Conservation (phyloP, 2,888 invertebrate genomes). For the Elaeidobius kamerunicus region DNA sequence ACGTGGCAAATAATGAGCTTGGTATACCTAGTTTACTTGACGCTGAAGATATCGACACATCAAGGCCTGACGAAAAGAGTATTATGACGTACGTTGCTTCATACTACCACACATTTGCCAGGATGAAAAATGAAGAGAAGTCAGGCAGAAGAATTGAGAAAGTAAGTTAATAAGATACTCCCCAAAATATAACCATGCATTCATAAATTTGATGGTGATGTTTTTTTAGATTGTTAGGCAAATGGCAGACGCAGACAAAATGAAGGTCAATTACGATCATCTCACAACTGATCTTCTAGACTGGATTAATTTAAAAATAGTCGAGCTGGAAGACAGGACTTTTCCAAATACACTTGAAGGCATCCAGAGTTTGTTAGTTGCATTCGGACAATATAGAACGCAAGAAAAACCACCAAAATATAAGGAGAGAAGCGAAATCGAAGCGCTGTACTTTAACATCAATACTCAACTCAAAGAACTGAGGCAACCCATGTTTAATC, state of each 20-base stretch:
- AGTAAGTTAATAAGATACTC: constrained; percentile 53
- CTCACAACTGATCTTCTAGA: constrained; percentile 82
- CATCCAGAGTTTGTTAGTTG: constrained; percentile 83
- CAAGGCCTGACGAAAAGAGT: constrained; percentile 94
- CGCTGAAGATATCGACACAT: constrained; percentile 94
- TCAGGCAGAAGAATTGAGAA: constrained; percentile 97
- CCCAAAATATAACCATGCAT: background rate
- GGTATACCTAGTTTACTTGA: constrained; percentile 92
- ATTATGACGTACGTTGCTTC: constrained; percentile 99
- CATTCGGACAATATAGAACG: constrained; percentile 94
- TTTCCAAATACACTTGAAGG: constrained; percentile 95
- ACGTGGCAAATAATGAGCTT: constrained; percentile 87
- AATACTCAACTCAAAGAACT: constrained; percentile 95
- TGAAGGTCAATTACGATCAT: constrained; percentile 84
- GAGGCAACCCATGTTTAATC: constrained; percentile 81
- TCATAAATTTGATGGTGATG: too few relatives aligned
- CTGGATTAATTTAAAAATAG: constrained; percentile 89
- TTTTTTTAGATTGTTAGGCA: constrained; percentile 85
- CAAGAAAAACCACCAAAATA: constrained; percentile 98
- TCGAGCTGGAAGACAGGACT: constrained; percentile 75
- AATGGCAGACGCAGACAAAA: constrained; percentile 91
- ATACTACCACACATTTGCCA: constrained; percentile 98
- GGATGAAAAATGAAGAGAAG: constrained; percentile 98
- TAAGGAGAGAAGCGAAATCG: constrained; percentile 95
- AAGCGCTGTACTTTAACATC: constrained; percentile 94